These are phyloP conservation scores for Nothobranchius furzeri DNA, from an alignment of 2,113 vertebrate genomes.

Conservation along the genomic window DNA sequence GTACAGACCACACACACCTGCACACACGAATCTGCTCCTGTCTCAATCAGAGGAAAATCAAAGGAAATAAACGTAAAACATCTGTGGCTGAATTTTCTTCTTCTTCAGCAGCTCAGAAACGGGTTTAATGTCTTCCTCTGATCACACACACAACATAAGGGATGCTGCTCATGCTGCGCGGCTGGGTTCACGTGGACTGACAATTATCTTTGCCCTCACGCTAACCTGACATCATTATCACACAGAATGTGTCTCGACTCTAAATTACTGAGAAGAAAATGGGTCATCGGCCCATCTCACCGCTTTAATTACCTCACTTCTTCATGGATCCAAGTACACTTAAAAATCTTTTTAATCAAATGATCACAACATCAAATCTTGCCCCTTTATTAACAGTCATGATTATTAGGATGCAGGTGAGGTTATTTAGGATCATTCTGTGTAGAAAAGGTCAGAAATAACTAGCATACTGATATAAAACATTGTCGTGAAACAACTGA, in stretches of 20 bases:
- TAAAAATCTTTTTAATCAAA: constrained; percentile 42
- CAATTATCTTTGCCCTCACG: constrained; percentile 26
- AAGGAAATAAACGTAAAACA: neutral
- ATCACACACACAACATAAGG: neutral
- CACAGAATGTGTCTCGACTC: constrained; percentile 38
- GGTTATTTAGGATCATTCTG: neutral
- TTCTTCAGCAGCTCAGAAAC: neutral
- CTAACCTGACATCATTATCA: constrained; percentile 44
- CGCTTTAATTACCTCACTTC: constrained; percentile 39
- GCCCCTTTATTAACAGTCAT: neutral
- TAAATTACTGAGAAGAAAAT: constrained; percentile 45
- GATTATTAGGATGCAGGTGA: neutral
- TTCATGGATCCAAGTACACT: constrained; percentile 14
- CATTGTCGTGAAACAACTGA: neutral
- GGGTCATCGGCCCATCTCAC: constrained; percentile 20
- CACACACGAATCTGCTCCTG: neutral
- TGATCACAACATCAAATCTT: constrained; percentile 10
- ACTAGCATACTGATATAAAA: too few species aligned
- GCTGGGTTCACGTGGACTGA: neutral
- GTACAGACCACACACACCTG: constrained; percentile 69
- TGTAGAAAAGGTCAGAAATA: neutral
- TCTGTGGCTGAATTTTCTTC: too few species aligned
- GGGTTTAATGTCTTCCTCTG: neutral
- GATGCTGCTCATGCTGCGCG: neutral
- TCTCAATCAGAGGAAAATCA: neutral